Evolutionary conservation across 2,113 vertebrate genomes (phyloP).

Genomic region (Corvus cornix): DNA sequence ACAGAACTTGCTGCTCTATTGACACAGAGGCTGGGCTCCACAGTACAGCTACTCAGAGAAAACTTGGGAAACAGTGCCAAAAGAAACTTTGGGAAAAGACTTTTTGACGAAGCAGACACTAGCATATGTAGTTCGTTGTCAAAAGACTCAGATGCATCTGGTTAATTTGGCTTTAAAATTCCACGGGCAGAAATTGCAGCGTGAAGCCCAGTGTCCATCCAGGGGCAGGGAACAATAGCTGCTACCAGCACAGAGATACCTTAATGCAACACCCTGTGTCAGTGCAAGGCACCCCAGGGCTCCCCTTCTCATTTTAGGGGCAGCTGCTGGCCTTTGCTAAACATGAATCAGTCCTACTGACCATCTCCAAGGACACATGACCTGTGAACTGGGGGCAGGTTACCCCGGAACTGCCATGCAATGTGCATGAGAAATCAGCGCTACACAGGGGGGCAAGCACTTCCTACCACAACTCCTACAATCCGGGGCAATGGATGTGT

Average conservation of each 20-base stretch:
- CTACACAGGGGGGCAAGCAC: not conserved
- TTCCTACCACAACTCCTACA: conserved; percentile 34
- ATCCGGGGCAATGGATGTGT: not conserved
- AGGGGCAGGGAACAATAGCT: not conserved
- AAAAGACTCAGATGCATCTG: not conserved
- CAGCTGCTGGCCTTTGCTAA: not conserved
- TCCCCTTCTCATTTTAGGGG: not conserved
- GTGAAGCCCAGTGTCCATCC: not conserved
- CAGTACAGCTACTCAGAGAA: not conserved
- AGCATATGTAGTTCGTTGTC: not conserved
- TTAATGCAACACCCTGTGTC: not conserved
- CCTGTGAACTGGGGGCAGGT: not conserved
- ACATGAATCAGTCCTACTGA: not conserved
- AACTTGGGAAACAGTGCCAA: not conserved
- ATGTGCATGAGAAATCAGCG: conserved; percentile 40
- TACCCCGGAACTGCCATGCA: conserved; percentile 22
- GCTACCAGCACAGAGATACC: not conserved
- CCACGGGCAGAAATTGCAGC: not conserved
- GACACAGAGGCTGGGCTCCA: not conserved
- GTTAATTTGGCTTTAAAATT: not conserved
- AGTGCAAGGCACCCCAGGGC: not conserved
- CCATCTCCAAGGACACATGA: not conserved
- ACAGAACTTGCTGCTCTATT: not conserved
- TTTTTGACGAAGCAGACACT: not conserved
- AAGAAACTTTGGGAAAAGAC: not conserved